Base-by-base conservation (phyloP, 2,888 invertebrate genomes). In the Dusona sp. region DNA sequence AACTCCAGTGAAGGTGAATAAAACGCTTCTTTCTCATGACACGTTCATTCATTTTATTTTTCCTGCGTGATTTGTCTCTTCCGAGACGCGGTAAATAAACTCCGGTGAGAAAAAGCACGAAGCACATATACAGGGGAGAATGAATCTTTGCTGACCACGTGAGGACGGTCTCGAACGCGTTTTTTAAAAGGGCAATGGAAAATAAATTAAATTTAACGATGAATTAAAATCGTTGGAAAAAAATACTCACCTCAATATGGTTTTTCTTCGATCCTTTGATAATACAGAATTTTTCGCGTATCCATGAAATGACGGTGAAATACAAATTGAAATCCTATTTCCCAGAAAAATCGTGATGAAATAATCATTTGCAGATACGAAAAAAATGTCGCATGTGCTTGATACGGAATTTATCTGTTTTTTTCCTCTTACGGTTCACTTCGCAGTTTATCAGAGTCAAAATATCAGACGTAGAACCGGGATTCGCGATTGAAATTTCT, bases 1-100 rank as follows among this genome's bases (percentile, higher is more conserved):
- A 74, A 57, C 36, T 74, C 73, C 57, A 74, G n/a, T n/a, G n/a
- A n/a, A 38, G 54, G 73, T 57, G 73, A 74, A 74, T 74, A 74
- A 54, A 74, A 57, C 45, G 51, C 57, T 79, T 45, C 48, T 78
- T 42, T 48, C 51, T 65, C 42, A 22, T 70, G 25, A 68, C 51
- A 29, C 22, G 33, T 42, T 42, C 38, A 25, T 57, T 57, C 51
- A 57, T 74, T 74, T 38, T 51, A 22, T 72, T 72, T 33, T 33
- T n/a, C 13, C n/a, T 57, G 16, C 51, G 36, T 51, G 25, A 36
- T 74, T 57, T 29, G n/a, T 48, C 3, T 8, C 22, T 16, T 72
- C n/a, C 22, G 57, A 51, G 54, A 38, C 22, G 36, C 51, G 22
- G 73, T 38, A 48, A 48, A 38, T 68, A 42, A 68, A 68, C 22